Percentiles rank a stretch among this genome's conserved stretches.
Conservation (phyloP, 1,140 invertebrate species). For the Leptopilina boulardi region DNA sequence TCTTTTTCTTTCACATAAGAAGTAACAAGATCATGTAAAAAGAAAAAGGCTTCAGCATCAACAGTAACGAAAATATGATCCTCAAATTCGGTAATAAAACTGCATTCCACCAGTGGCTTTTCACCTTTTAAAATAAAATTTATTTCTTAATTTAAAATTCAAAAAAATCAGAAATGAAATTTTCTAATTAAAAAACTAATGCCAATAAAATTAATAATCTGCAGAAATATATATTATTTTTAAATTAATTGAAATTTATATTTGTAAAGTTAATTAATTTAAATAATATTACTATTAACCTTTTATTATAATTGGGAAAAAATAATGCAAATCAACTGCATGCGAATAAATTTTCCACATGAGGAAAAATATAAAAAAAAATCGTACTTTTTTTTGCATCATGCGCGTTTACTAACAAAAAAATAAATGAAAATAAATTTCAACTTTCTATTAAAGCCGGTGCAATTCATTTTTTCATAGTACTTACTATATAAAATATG, state of each 20-base stretch:
- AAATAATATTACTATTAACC: too few relatives aligned
- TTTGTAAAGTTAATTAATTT: too few relatives aligned
- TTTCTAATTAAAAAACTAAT: background rate
- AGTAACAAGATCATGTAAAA: conserved; percentile 96
- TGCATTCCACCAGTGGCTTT: conserved; percentile 94
- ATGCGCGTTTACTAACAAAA: background rate
- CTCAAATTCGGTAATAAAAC: conserved; percentile 98
- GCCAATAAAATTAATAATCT: too few relatives aligned
- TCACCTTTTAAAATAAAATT: conserved; percentile 77
- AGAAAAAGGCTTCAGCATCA: conserved; percentile 98
- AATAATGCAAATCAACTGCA: too few relatives aligned
- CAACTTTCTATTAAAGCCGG: background rate
- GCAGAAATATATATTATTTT: too few relatives aligned
- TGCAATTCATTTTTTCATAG: conserved; percentile 35
- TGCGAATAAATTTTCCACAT: too few relatives aligned
- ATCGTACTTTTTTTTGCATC: too few relatives aligned
- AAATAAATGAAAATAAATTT: background rate
- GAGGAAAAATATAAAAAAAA: too few relatives aligned
- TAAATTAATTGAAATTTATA: too few relatives aligned
- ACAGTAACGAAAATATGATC: conserved; percentile 99
- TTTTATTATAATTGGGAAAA: too few relatives aligned
- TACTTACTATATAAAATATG: conserved; percentile 75
- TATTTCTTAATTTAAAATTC: background rate
- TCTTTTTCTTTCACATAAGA: conserved; percentile 96
- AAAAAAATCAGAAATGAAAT: background rate